phyloP scores from a whole-genome alignment of 2,888 invertebrate genomes.

The Molanna angustata region DNA sequence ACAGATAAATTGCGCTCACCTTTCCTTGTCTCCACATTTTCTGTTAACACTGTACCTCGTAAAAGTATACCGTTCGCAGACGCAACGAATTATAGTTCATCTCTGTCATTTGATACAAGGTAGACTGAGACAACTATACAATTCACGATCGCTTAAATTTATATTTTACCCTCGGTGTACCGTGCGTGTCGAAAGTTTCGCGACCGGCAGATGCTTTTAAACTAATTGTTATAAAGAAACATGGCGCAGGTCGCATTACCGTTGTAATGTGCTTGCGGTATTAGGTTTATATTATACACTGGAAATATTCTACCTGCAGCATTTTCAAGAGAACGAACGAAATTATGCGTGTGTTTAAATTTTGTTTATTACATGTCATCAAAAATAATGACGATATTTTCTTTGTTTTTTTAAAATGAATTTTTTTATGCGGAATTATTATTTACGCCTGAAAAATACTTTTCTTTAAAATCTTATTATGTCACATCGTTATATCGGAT shows the following conservation, averaged over 20 bases:
- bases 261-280: conserved; percentile 19
- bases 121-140: neutral
- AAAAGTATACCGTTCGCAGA: neutral
- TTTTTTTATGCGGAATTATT: too few relatives aligned
- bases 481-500: too few relatives aligned
- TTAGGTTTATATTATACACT: conserved; percentile 8
- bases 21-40: neutral
- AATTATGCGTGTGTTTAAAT: neutral
- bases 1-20: conserved; percentile 14
- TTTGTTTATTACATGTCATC: too few relatives aligned
- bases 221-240: conserved; percentile 27
- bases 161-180: conserved; percentile 3
- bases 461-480: too few relatives aligned
- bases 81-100: neutral
- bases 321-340: neutral
- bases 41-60: neutral
- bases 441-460: too few relatives aligned
- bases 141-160: neutral
- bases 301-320: conserved; percentile 12
- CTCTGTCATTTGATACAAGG: neutral
- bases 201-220: conserved; percentile 25
- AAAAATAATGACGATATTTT: too few relatives aligned
- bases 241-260: conserved; percentile 20
- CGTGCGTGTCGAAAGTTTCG: neutral
- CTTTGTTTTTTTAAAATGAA: too few relatives aligned